A percentile compares a stretch with the other conserved stretches of the same genome.
phyloP scores from a whole-genome alignment of 2,797 vertebrate genomes.

The Sphenopsis melanotis region DNA sequence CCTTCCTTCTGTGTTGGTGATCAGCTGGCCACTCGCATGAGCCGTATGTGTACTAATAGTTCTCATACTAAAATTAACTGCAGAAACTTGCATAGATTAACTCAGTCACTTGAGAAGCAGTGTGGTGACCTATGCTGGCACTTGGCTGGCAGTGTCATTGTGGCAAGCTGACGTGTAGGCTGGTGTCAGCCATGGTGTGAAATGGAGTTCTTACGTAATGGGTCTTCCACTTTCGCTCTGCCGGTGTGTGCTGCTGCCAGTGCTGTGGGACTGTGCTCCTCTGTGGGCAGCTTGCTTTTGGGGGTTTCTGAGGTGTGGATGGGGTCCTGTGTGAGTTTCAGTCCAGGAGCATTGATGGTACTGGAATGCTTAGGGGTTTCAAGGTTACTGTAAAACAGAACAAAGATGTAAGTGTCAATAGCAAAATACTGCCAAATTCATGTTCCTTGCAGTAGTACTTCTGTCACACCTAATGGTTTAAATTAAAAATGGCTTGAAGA shows the following conservation, averaged over 20 bases:
- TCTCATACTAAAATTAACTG: conserved; percentile 23
- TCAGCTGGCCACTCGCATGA: background rate
- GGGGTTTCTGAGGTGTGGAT: background rate
- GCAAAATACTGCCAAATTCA: background rate
- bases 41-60: background rate
- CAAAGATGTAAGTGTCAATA: background rate
- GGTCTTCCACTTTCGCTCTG: background rate
- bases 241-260: fast-evolving
- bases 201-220: background rate
- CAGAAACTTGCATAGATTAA: background rate
- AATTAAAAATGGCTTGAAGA: background rate
- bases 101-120: background rate
- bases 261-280: background rate
- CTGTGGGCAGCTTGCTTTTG: background rate
- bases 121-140: background rate
- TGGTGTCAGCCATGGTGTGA: background rate
- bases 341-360: background rate
- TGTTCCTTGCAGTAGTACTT: background rate
- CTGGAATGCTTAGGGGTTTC: background rate
- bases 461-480: background rate
- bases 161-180: background rate
- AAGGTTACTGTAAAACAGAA: background rate
- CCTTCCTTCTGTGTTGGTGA: background rate
- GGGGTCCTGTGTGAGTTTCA: background rate
- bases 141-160: background rate